These are phyloP conservation scores for Brachionus koreanus DNA, from an alignment of 1,140 invertebrate species.

Conservation along the genomic window DNA sequence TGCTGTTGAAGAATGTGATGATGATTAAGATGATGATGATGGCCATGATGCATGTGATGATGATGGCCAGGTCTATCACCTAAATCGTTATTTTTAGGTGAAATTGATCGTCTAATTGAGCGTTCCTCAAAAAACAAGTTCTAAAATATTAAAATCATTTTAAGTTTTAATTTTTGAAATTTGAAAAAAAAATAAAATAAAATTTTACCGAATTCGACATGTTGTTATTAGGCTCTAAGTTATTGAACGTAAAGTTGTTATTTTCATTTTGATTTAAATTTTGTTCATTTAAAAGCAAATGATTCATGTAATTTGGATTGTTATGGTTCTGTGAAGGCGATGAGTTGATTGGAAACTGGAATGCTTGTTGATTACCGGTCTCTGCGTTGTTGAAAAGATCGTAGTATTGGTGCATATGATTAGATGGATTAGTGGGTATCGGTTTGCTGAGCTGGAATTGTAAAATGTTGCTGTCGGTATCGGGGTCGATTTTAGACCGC, in stretches of 20 bases:
- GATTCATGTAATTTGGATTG: not conserved
- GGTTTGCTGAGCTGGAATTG: not conserved
- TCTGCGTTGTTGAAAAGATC: not conserved
- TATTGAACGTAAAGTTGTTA: not conserved
- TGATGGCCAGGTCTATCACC: not conserved
- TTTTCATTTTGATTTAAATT: not conserved
- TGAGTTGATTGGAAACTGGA: not conserved
- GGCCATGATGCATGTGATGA: not conserved
- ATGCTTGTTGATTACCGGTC: not conserved
- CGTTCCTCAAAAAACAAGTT: not conserved
- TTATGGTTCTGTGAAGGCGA: not conserved
- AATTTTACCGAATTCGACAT: not conserved
- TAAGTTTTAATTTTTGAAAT: not conserved
- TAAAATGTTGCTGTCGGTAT: not conserved
- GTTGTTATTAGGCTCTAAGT: not conserved
- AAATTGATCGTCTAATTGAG: not conserved
- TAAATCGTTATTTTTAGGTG: not conserved
- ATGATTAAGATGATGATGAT: not conserved
- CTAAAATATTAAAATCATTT: constrained; percentile 11
- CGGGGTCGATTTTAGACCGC: not conserved
- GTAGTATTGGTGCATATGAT: not conserved
- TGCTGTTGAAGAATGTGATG: constrained; percentile 27
- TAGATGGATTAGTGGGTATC: not conserved
- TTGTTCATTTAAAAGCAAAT: not conserved
- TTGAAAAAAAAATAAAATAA: no score